Evolutionary conservation across 2,113 vertebrate genomes (phyloP), one percentile per base, ranked within the genome.

Genomic region (Ammodramus savannarum): DNA sequence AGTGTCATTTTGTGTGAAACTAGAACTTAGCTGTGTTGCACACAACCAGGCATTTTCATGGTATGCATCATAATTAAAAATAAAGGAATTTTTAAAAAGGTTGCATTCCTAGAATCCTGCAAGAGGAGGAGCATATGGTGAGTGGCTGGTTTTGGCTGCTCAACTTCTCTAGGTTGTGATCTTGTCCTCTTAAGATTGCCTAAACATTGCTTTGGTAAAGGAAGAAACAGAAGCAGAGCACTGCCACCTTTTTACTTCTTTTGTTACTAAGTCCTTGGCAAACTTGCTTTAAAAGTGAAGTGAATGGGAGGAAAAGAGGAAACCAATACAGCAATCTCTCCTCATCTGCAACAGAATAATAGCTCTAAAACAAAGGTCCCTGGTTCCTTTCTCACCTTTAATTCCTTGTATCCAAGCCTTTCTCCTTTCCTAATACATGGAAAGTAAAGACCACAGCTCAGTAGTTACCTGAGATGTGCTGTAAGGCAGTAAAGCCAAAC

Each of bases 231-330:
- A 81, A 43, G 58, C 23, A 41, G 29, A 68, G 22, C 57, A 22
- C 29, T 63, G 31, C 52, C 7, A 51, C 32, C 4, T 59, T 87
- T 92, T 87, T 59, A 65, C 29, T 71, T 38, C 13, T 80, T 86
- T 84, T 38, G 16, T 71, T 89, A 51, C 55, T 69, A 63, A 77
- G 21, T 4, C 27, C 84, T 78, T 84, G n/a, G 38, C 38, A 91
- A 71, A 71, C 14, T 86, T 79, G 6, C 18, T 92, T 77, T 93
- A 41, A 80, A 95, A 84, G 41, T 69, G 22, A 89, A 87, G 22
- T 54, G 38, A 77, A 51, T 31, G 15, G 29, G 43, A 89, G 14
- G 18, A 84, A 84, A 89, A 89, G 48, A 43, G 5, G 6, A 74
- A 93, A 46, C 16, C 15, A 61, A 29, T 58, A 66, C 22, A 74